phyloP scores from a whole-genome alignment of 2,797 vertebrate genomes.

The Cossypha polioptera region DNA sequence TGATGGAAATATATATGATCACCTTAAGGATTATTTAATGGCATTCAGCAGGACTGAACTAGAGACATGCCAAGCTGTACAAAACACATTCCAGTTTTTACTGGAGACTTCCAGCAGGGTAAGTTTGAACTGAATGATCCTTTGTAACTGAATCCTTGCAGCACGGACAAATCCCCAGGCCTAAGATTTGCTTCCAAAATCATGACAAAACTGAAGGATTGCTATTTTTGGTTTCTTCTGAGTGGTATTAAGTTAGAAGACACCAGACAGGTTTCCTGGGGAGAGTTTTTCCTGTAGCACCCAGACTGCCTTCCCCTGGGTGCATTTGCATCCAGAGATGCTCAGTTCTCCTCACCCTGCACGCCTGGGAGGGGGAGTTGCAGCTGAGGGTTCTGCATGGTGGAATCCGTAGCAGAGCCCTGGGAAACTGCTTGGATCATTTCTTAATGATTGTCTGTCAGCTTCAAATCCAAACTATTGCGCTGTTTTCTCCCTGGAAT shows the following conservation, averaged over 20 bases:
- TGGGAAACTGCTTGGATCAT: background rate
- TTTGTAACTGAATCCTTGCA: background rate
- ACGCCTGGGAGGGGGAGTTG: background rate
- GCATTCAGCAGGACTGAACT: conserved; percentile 92
- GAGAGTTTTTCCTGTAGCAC: background rate
- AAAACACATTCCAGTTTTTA: conserved; percentile 96
- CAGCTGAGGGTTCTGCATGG: background rate
- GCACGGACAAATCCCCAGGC: background rate
- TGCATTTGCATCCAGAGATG: background rate
- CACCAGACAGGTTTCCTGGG: background rate
- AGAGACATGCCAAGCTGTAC: conserved; percentile 90
- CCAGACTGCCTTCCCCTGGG: background rate
- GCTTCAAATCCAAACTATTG: background rate
- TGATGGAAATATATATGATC: conserved; percentile 92
- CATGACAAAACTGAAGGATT: background rate
- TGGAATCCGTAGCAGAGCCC: background rate
- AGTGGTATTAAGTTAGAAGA: background rate
- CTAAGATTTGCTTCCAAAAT: background rate
- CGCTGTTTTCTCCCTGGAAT: background rate
- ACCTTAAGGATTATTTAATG: conserved; percentile 96
- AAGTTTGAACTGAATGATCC: conserved; percentile 58
- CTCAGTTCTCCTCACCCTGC: background rate
- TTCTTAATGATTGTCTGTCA: background rate
- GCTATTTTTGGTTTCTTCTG: background rate
- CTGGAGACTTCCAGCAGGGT: conserved; percentile 95